Evolutionary conservation across 2,113 vertebrate species (phyloP).

Genomic region (Serinus canaria): DNA sequence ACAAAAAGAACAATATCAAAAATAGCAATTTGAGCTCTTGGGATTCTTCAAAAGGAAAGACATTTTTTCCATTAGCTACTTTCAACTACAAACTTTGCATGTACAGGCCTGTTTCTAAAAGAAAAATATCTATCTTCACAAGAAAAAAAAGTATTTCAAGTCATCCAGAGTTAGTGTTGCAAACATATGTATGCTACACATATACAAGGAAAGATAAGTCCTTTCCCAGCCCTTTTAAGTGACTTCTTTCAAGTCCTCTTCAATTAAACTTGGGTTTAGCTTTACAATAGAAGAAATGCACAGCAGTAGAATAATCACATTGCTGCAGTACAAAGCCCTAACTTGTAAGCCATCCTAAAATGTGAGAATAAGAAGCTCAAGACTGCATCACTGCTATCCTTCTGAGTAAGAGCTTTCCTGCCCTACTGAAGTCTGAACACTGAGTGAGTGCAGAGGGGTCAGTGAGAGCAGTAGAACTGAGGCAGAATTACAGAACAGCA

Average conservation of each 20-base stretch:
- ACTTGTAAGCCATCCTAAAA: not conserved
- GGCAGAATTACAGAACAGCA: not conserved
- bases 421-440: not conserved
- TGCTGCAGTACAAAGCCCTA: not conserved
- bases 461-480: not conserved
- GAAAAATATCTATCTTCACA: not conserved
- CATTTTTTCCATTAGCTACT: not conserved
- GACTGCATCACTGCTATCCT: not conserved
- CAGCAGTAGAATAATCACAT: not conserved
- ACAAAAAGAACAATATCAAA: not conserved
- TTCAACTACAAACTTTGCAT: not conserved
- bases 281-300: not conserved
- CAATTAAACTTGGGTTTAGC: not conserved
- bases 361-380: not conserved
- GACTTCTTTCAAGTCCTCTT: not conserved
- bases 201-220: not conserved
- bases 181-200: not conserved
- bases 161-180: not conserved
- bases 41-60: not conserved
- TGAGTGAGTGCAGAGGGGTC: not conserved
- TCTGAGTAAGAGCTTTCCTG: not conserved
- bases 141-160: not conserved
- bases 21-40: not conserved
- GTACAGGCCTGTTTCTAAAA: not conserved
- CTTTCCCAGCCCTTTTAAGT: not conserved